Evolutionary conservation across 2,797 vertebrate genomes (phyloP).

Genomic region (Anguilla marmorata): DNA sequence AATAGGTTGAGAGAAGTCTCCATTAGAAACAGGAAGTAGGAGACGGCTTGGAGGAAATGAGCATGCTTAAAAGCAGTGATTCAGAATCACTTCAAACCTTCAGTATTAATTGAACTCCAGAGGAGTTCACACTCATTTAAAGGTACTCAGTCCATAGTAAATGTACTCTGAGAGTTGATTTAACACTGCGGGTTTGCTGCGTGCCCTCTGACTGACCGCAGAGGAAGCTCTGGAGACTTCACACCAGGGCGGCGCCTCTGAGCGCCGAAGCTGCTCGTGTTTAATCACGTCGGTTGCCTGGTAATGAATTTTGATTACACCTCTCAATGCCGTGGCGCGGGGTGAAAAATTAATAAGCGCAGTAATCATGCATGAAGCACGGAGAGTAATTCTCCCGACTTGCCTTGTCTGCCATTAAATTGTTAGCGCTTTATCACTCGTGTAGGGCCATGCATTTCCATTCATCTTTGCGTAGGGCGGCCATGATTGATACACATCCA

Average conservation of each 20-base stretch:
- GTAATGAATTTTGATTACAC: conserved; percentile 99
- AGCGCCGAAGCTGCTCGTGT: conserved; percentile 89
- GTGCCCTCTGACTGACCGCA: conserved; percentile 51
- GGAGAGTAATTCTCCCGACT: conserved; percentile 95
- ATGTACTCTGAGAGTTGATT: not conserved
- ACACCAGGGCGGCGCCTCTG: conserved; percentile 61
- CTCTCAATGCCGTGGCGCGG: conserved; percentile 86
- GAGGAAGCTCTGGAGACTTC: conserved; percentile 54
- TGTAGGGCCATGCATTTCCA: conserved; percentile 92
- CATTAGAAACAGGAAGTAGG: not conserved
- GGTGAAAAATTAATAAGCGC: conserved; percentile 98
- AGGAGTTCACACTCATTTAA: conserved; percentile 37
- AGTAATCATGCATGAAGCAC: conserved; percentile 99
- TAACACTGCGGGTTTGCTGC: not conserved
- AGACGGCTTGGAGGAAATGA: not conserved
- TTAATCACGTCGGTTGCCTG: conserved; percentile 97
- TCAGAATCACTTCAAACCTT: not conserved
- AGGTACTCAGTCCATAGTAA: conserved; percentile 37
- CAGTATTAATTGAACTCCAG: not conserved
- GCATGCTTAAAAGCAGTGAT: not conserved
- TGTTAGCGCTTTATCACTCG: conserved; percentile 99
- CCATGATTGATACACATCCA: conserved; percentile 95
- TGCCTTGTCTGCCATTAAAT: conserved; percentile 95
- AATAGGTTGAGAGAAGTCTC: not conserved
- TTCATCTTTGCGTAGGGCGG: conserved; percentile 90